phyloP scores from a whole-genome alignment of 2,797 vertebrate genomes.

The Spinibarbus caldwelli region DNA sequence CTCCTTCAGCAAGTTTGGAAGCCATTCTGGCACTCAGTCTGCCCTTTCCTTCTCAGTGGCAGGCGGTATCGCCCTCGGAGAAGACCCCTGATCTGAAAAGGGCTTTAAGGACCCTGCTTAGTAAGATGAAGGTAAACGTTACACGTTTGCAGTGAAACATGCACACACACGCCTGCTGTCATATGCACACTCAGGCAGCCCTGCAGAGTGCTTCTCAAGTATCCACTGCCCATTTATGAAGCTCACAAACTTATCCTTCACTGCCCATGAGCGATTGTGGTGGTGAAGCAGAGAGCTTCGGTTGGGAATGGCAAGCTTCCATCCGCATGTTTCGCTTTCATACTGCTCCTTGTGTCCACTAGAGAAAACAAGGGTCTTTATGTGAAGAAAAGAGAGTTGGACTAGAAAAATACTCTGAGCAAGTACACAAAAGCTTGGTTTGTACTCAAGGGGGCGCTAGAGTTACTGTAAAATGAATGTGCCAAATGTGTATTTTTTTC shows the following conservation, averaged over 20 bases:
- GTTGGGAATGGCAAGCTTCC: constrained; percentile 50
- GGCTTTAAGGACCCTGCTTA: constrained; percentile 86
- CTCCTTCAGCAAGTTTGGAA: constrained; percentile 42
- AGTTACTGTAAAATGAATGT: neutral
- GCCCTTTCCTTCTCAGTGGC: constrained; percentile 84
- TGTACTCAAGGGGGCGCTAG: neutral
- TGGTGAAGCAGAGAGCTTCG: constrained; percentile 29
- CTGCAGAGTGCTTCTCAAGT: constrained; percentile 10
- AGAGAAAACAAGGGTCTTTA: neutral
- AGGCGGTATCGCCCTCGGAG: constrained; percentile 84
- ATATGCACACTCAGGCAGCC: constrained; percentile 14
- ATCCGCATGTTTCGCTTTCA: constrained; percentile 50
- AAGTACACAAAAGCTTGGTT: constrained; percentile 1
- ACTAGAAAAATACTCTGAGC: neutral
- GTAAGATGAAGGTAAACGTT: constrained; percentile 86
- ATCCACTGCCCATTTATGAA: constrained; percentile 1
- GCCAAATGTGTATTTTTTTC: neutral
- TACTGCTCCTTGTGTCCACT: constrained; percentile 20
- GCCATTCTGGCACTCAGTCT: constrained; percentile 74
- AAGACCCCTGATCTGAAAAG: constrained; percentile 88
- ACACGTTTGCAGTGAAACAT: constrained; percentile 54
- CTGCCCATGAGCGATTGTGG: neutral
- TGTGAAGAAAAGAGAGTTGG: neutral
- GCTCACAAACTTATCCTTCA: constrained; percentile 6
- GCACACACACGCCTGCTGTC: constrained; percentile 24